A percentile compares a stretch with the other conserved stretches of the same genome.
Evolutionary conservation across 1,140 invertebrate species (phyloP).

Genomic region (Drosophila pectinifera): DNA sequence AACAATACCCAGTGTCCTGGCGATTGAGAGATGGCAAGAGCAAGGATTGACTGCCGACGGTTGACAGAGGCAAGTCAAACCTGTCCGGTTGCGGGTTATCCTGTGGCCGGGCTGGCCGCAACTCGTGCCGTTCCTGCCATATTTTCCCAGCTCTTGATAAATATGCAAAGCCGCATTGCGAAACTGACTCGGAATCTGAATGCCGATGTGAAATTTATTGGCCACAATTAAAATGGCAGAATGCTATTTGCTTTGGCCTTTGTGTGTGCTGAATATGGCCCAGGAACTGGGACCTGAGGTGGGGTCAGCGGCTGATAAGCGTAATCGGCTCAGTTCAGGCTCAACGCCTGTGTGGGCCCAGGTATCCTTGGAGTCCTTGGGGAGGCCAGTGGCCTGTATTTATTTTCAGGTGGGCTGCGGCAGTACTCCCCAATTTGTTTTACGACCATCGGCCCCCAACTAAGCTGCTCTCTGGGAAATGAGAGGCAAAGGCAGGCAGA

Average conservation of each 20-base stretch:
- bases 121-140: conserved; percentile 31
- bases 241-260: conserved; percentile 44
- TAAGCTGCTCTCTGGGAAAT: conserved; percentile 27
- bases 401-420: conserved; percentile 38
- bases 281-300: background rate
- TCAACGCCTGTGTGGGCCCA: conserved; percentile 50
- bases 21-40: conserved; percentile 31
- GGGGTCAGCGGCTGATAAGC: conserved; percentile 59
- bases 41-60: conserved; percentile 37
- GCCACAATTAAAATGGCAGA: conserved; percentile 72
- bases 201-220: conserved; percentile 64
- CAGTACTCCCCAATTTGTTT: conserved; percentile 51
- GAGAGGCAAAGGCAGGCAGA: background rate
- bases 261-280: background rate
- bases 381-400: conserved; percentile 52
- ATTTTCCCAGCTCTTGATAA: conserved; percentile 34
- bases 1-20: conserved; percentile 17
- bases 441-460: conserved; percentile 37
- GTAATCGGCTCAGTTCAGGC: conserved; percentile 69
- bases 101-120: conserved; percentile 34
- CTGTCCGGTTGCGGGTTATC: conserved; percentile 19
- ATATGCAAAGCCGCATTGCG: conserved; percentile 31
- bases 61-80: conserved; percentile 39
- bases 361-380: conserved; percentile 22
- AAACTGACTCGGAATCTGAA: conserved; percentile 3